A percentile compares a stretch with the other conserved stretches of the same genome.
phyloP scores from a whole-genome alignment of 2,888 invertebrate species.

The Beris chalybata region DNA sequence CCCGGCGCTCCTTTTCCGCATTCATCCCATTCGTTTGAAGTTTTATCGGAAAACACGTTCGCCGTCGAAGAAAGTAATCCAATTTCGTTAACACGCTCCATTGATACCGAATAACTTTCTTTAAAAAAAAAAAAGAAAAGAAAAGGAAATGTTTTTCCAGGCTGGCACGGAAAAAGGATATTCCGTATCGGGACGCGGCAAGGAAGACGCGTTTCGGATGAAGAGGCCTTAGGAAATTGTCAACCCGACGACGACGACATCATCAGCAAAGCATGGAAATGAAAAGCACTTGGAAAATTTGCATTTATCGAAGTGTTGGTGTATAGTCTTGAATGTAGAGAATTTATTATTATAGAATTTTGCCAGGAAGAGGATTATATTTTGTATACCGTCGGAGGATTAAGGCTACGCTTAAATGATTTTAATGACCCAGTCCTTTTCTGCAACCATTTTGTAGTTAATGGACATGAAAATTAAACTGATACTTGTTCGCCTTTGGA shows the following conservation, averaged over 20 bases:
- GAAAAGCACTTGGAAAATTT: no score
- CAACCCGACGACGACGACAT: neutral
- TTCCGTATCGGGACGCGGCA: neutral
- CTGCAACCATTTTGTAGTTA: slow-evolving; percentile 3
- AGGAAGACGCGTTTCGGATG: neutral
- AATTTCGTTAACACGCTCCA: slow-evolving; percentile 40
- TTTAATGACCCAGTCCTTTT: slow-evolving; percentile 6
- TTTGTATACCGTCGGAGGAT: neutral
- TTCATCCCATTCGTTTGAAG: neutral
- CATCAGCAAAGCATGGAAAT: slow-evolving; percentile 6
- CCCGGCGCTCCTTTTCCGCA: no score
- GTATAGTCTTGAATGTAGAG: neutral
- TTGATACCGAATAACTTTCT: slow-evolving; percentile 40
- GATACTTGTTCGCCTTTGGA: no score
- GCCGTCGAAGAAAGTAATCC: slow-evolving; percentile 36
- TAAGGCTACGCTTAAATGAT: neutral
- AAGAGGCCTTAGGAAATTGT: slow-evolving; percentile 1
- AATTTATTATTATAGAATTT: neutral
- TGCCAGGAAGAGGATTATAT: neutral
- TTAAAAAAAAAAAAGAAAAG: slow-evolving; percentile 11
- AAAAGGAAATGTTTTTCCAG: neutral
- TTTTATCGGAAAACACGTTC: neutral
- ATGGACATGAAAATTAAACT: slow-evolving; percentile 10
- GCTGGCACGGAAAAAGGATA: slow-evolving; percentile 15
- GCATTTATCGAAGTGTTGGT: no score